A percentile compares a stretch with the other conserved stretches of the same genome.
These are phyloP conservation scores for Chouioia cunea DNA, from an alignment of 2,888 invertebrate species.

Conservation along the genomic window DNA sequence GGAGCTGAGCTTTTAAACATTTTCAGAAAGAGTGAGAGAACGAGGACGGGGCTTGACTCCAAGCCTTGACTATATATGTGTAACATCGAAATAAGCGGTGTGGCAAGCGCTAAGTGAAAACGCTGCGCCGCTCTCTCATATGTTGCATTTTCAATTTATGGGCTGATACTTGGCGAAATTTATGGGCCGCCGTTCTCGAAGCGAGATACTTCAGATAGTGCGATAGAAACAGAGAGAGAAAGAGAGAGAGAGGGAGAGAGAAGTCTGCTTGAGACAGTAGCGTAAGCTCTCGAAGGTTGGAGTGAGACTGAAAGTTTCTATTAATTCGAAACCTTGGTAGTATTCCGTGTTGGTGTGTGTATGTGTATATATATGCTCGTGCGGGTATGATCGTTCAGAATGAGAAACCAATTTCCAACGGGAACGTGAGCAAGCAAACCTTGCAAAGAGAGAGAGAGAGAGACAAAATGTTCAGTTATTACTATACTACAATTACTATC, in stretches of 20 bases:
- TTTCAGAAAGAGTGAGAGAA: constrained; percentile 17
- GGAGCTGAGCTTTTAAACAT: constrained; percentile 35
- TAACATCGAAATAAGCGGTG: constrained; percentile 33
- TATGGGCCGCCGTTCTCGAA: constrained; percentile 53
- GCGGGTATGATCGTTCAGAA: constrained; percentile 27
- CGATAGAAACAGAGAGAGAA: constrained; percentile 1
- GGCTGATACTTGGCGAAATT: constrained; percentile 58
- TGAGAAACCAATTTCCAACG: constrained; percentile 31
- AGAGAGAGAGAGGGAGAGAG: constrained; percentile 23
- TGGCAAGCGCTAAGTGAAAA: constrained; percentile 33
- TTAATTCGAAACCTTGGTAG: constrained; percentile 51
- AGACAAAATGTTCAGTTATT: not conserved
- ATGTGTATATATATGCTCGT: not conserved
- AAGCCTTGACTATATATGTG: not conserved
- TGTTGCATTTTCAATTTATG: constrained; percentile 61
- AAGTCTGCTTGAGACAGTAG: constrained; percentile 44
- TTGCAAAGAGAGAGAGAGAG: not conserved
- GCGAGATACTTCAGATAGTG: constrained; percentile 51
- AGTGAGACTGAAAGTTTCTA: constrained; percentile 51
- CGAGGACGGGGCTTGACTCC: constrained; percentile 12
- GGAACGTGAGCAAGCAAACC: not conserved
- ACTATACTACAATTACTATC: too few species aligned
- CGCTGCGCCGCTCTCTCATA: constrained; percentile 5
- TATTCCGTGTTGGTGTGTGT: too few species aligned
- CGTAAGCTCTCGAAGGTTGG: constrained; percentile 19